Conservation (phyloP, 1,140 invertebrate species). For the Drosophila ogumai region DNA sequence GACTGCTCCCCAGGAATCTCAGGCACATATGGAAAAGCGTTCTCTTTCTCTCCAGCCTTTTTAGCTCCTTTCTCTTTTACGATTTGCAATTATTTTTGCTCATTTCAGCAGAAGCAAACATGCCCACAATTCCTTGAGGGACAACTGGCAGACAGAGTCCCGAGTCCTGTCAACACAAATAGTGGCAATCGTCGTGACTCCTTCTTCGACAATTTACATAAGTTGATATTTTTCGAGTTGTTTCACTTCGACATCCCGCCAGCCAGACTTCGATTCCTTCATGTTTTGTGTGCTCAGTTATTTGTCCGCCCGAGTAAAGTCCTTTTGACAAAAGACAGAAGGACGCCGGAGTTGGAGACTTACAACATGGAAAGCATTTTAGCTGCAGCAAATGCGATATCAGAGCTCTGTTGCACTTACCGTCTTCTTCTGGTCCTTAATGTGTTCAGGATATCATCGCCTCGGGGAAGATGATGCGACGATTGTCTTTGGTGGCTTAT, state of each 20-base stretch:
- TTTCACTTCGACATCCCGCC: slow-evolving; percentile 33
- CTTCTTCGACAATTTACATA: slow-evolving; percentile 72
- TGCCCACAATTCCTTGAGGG: slow-evolving; percentile 76
- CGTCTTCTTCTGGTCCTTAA: neutral
- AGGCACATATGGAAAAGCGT: slow-evolving; percentile 48
- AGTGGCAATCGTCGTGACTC: slow-evolving; percentile 44
- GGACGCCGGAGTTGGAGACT: slow-evolving; percentile 11
- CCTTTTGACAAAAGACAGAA: slow-evolving; percentile 24
- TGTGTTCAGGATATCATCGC: slow-evolving; percentile 25
- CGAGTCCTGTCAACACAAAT: slow-evolving; percentile 44
- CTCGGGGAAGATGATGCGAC: slow-evolving; percentile 37
- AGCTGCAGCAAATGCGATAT: slow-evolving; percentile 53
- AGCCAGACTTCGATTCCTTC: slow-evolving; percentile 28
- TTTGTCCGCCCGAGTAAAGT: slow-evolving; percentile 69
- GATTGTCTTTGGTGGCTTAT: slow-evolving; percentile 61
- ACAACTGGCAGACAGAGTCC: slow-evolving; percentile 55
- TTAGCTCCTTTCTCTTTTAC: slow-evolving; percentile 61
- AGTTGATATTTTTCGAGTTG: slow-evolving; percentile 78
- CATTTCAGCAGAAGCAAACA: slow-evolving; percentile 82
- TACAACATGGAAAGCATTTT: slow-evolving; percentile 78
- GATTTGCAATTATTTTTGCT: slow-evolving; percentile 83
- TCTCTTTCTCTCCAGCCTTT: neutral
- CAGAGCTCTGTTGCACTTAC: slow-evolving; percentile 29
- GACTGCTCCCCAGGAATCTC: slow-evolving; percentile 3
- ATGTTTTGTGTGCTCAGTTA: slow-evolving; percentile 53